Base-by-base conservation (phyloP, 1,140 invertebrate species). In the Drosophila tristis region DNA sequence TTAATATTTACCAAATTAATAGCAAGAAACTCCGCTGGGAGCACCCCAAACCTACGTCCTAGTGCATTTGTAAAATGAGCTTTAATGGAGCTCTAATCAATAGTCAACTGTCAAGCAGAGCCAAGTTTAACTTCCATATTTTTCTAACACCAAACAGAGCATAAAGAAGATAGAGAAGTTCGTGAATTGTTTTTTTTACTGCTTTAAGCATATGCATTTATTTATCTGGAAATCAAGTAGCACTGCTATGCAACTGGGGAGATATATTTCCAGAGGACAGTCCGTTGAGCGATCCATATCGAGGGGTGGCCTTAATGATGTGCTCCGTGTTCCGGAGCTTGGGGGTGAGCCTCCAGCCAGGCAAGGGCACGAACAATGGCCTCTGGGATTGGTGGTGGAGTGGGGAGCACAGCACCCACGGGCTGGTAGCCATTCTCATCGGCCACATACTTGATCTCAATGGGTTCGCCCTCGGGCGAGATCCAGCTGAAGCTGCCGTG, bases 351-450 rank as follows among this genome's bases (percentile, higher is more conserved):
- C 62, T 44, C 26, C 31, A 77, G 43, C 51, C 51, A 77, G 43
- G 26, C 73, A 13, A 77, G 15, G 35, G 72, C 56, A 31, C 73
- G 93, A 8, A 92, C 93, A 60, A 96, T 96, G 13, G 94, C 95
- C 68, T 93, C 93, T 11, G 95, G 95, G 39, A 95, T 93, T 47
- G 95, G 95, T 2, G 95, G 95, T 11, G 95, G 93, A 5, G 95
- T 95, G 23, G 93, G 94, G 16, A 94, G 75, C 74, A 93, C 92
- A 4, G 90, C 91, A 3, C 94, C 65, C 8, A 23, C 13, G 23
- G 93, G 92, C 60, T 91, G 91, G 68, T 91, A 93, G 44, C 92
- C 94, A 64, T 95, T 93, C 78, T 95, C 94, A 80, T 95, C 94
- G 31, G 94, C 94, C 6, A 93, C 93, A 74, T 94, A 95, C 15